A percentile compares a stretch with the other conserved stretches of the same genome.
phyloP scores from a whole-genome alignment of 2,113 vertebrate species.

The Crocuta crocuta region DNA sequence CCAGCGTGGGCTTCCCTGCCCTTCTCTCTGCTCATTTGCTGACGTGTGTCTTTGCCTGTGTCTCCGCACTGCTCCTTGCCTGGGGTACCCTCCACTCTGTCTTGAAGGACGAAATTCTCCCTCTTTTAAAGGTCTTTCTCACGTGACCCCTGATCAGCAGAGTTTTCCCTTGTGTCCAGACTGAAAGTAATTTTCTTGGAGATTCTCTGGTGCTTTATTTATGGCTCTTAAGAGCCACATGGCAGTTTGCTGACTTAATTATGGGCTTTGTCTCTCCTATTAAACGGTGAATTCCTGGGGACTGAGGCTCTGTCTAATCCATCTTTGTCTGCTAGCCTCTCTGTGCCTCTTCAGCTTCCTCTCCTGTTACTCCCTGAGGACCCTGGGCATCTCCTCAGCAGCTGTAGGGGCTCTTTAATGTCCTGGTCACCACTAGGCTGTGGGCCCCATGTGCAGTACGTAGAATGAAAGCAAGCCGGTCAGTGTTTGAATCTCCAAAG shows the following conservation, averaged over 20 bases:
- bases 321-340: neutral
- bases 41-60: fast-evolving
- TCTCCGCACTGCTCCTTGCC: fast-evolving
- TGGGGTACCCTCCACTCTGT: fast-evolving
- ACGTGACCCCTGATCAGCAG: neutral
- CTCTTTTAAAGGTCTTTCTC: neutral
- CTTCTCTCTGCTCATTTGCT: fast-evolving
- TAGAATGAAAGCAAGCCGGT: neutral
- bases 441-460: too few species aligned
- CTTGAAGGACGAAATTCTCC: neutral
- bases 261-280: neutral
- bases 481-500: fast-evolving
- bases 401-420: neutral
- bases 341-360: too few species aligned
- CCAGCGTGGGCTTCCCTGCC: fast-evolving
- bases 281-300: fast-evolving
- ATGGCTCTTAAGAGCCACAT: neutral
- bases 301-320: neutral
- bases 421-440: fast-evolving
- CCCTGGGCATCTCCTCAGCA: fast-evolving
- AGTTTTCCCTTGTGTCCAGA: neutral
- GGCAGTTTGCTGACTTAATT: neutral
- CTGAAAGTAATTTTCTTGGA: neutral
- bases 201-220: neutral
- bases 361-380: neutral